phyloP scores from a whole-genome alignment of 2,888 invertebrate species.

The Pherbina coryleti region DNA sequence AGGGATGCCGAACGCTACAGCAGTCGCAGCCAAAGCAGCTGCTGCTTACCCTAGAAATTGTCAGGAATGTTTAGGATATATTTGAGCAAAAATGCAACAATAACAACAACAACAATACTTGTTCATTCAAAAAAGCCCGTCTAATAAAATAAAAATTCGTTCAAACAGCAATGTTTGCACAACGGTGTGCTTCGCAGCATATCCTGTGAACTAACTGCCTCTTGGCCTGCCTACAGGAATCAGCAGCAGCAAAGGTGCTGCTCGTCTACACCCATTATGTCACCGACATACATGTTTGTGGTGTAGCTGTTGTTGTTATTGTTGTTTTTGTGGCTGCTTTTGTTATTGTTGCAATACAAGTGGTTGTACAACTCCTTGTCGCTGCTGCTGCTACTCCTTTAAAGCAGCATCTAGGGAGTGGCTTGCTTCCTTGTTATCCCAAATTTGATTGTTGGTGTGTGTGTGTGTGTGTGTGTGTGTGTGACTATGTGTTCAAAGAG shows the following conservation, averaged over 20 bases:
- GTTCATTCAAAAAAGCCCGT: background rate
- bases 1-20: constrained; percentile 3
- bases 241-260: constrained; percentile 9
- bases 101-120: background rate
- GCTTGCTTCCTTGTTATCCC: background rate
- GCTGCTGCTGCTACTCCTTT: background rate
- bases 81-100: constrained; percentile 4
- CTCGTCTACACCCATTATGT: constrained; percentile 16
- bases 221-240: background rate
- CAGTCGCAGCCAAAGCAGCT: background rate
- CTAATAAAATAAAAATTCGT: constrained; percentile 18
- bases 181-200: background rate
- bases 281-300: background rate
- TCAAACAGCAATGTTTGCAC: constrained; percentile 20
- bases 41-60: background rate
- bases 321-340: background rate
- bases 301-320: background rate
- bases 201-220: background rate
- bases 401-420: constrained; percentile 20
- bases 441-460: constrained; percentile 15
- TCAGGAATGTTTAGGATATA: constrained; percentile 3
- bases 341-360: background rate
- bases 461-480: no score
- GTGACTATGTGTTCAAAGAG: no score
- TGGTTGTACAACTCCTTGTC: background rate